Evolutionary conservation across 92 coral and sea anemone genomes (phyloP).

Genomic region (Palythoa heliodiscus): DNA sequence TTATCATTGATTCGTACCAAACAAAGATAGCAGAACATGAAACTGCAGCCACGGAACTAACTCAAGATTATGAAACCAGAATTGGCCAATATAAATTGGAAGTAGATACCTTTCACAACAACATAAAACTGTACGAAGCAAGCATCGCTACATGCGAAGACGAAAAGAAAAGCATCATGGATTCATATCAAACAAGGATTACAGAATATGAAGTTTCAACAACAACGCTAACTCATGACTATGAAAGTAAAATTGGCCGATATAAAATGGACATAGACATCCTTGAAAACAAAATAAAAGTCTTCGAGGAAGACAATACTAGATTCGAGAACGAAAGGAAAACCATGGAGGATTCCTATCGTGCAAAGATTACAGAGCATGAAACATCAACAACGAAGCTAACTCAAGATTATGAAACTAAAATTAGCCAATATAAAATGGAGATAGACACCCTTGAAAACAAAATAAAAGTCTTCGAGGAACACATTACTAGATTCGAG

Average conservation of each 20-base stretch:
- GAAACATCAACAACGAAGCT: neutral
- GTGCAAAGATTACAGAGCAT: neutral
- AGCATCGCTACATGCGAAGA: neutral
- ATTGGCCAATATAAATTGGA: neutral
- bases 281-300: neutral
- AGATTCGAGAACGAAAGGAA: neutral
- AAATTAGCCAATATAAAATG: neutral
- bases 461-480: neutral
- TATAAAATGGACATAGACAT: too few relatives aligned
- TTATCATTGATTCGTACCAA: neutral
- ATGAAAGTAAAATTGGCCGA: neutral
- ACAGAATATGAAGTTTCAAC: constrained; percentile 9
- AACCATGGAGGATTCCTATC: neutral
- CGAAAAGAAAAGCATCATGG: neutral
- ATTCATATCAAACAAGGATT: neutral
- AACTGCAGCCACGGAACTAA: neutral
- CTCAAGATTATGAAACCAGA: neutral
- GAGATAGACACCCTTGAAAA: neutral
- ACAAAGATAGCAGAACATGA: neutral
- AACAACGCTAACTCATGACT: neutral
- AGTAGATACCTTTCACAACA: neutral
- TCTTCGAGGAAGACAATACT: neutral
- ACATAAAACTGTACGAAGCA: too few relatives aligned
- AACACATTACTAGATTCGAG: neutral
- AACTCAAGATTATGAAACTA: neutral